Evolutionary conservation across 2,797 vertebrate species (phyloP), one percentile per base, ranked within the genome.

Genomic region (Potorous gilbertii): DNA sequence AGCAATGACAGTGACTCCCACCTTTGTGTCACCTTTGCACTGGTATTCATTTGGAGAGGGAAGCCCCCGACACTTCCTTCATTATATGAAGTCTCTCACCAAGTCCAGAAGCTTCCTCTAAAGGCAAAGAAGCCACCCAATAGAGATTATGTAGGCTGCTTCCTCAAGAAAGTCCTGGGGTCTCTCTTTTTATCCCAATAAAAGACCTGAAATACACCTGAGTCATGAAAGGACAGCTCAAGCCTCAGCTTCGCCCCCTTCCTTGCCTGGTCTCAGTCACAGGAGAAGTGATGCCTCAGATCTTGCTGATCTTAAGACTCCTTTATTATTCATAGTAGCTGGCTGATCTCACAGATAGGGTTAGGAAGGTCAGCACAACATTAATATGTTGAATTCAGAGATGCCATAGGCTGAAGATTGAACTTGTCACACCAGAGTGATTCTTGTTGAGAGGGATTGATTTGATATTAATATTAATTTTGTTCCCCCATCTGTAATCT

Each of bases 381-480:
- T 98, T 98, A 98, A 98, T 46, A 91, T 91, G 96, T 95, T 97
- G 98, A 98, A 98, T 56, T 97, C 94, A 96, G 98, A 97, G 98
- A 96, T 97, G 97, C 97, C 95, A 96, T 97, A 96, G 97, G 97
- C 97, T 98, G 97, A 97, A 99, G 99, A 99, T 99, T 99, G 99
- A 99, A 99, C 98, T 98, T 99, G 99, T 99, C 99, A 99, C 99
- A 99, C 98, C 99, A 99, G 98, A 98, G 98, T 99, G 99, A 99
- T 98, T 99, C 98, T 98, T 98, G 96, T 97, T 98, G 98, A 99
- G 93, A 98, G 98, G 55, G 92, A 97, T 98, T 99, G 99, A 99
- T 99, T 99, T 99, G 98, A 98, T 99, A 99, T 99, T 99, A 99
- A 99, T 99, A 99, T 99, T 99, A 99, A 99, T 99, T 98, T 99